These are phyloP conservation scores for Datnioides undecimradiatus DNA, from an alignment of 2,113 vertebrate genomes.

Conservation along the genomic window DNA sequence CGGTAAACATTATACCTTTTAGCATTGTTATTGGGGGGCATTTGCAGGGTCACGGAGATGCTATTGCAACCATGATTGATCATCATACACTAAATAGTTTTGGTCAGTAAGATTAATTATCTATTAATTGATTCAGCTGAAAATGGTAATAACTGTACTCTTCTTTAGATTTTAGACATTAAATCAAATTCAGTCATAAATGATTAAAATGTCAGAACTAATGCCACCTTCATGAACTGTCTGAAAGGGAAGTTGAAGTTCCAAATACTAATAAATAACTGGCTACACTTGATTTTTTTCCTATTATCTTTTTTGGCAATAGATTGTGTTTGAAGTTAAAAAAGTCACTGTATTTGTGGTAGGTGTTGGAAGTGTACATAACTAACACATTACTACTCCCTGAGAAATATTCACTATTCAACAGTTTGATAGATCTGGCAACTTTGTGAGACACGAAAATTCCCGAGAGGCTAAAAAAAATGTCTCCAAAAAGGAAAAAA, in stretches of 20 bases:
- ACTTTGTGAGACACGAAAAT: slow-evolving; percentile 34
- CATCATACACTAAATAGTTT: background rate
- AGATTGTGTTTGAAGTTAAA: background rate
- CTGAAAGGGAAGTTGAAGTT: background rate
- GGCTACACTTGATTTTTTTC: background rate
- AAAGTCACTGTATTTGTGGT: background rate
- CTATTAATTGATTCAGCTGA: background rate
- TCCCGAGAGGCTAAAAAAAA: background rate
- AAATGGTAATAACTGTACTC: background rate
- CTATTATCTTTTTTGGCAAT: background rate
- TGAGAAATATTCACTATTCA: slow-evolving; percentile 21
- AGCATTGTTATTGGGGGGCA: background rate
- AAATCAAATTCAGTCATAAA: background rate
- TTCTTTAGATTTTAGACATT: background rate
- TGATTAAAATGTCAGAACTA: background rate
- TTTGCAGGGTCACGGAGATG: background rate
- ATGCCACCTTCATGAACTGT: background rate
- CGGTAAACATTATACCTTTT: background rate
- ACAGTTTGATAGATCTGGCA: slow-evolving; percentile 24
- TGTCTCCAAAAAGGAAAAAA: background rate
- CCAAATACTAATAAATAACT: background rate
- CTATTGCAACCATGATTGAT: background rate
- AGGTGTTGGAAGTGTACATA: slow-evolving; percentile 4
- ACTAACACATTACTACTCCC: slow-evolving; percentile 12
- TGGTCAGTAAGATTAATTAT: background rate